A percentile compares a stretch with the other conserved stretches of the same genome.
phyloP scores from a whole-genome alignment of 2,888 invertebrate species.

The Drosophila austrosaltans region DNA sequence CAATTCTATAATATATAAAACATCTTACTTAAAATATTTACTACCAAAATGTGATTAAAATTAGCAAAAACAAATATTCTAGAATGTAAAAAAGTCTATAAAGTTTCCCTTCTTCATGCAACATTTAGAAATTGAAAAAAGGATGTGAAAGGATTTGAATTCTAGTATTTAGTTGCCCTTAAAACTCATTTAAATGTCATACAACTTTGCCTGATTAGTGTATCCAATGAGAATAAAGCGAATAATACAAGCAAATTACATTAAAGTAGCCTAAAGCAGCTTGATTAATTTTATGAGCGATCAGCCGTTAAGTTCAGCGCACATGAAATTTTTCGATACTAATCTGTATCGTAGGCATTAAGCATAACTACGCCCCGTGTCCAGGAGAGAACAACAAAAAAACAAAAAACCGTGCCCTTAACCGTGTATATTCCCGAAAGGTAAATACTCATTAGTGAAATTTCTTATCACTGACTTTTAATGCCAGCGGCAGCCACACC shows the following conservation, averaged over 20 bases:
- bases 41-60: too few species aligned
- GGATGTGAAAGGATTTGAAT: too few species aligned
- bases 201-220: slow-evolving; percentile 4
- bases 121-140: too few species aligned
- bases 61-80: too few species aligned
- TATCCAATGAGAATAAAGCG: slow-evolving; percentile 27
- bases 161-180: too few species aligned
- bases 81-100: too few species aligned
- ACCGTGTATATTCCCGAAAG: slow-evolving; percentile 50
- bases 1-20: too few species aligned
- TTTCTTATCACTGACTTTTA: slow-evolving; percentile 51
- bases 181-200: not conserved
- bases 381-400: slow-evolving; percentile 34
- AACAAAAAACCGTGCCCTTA: slow-evolving; percentile 30
- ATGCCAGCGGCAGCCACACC: slow-evolving; percentile 67
- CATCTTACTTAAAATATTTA: too few species aligned
- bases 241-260: slow-evolving; percentile 44
- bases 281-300: slow-evolving; percentile 84
- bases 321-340: slow-evolving; percentile 72
- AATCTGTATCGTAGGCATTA: slow-evolving; percentile 69
- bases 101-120: too few species aligned
- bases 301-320: slow-evolving; percentile 83
- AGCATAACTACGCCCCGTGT: slow-evolving; percentile 72
- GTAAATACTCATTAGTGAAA: slow-evolving; percentile 78
- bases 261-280: slow-evolving; percentile 81